Conservation (phyloP, 2,113 vertebrate species). For the Istiophorus platypterus region DNA sequence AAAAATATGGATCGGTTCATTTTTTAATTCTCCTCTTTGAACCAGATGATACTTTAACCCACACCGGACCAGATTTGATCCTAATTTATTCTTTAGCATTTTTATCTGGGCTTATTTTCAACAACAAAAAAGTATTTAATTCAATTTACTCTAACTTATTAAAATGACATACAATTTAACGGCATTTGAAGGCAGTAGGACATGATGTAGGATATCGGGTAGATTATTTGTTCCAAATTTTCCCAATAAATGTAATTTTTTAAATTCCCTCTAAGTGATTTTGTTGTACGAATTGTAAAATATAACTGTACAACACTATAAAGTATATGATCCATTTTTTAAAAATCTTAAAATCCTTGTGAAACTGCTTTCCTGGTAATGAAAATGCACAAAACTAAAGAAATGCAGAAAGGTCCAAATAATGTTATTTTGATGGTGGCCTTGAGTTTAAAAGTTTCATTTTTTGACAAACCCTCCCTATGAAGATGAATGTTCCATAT, state of each 20-base stretch:
- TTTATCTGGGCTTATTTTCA: neutral
- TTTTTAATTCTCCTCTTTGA: neutral
- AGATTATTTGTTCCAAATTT: neutral
- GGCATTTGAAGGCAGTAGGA: neutral
- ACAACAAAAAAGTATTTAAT: neutral
- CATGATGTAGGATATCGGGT: neutral
- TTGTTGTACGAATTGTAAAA: neutral
- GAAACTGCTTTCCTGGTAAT: neutral
- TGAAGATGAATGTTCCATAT: conserved; percentile 22
- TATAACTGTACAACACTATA: neutral
- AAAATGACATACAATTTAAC: neutral
- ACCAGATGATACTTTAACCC: neutral
- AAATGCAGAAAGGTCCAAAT: neutral
- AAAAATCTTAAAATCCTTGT: too few relatives aligned
- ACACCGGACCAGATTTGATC: neutral
- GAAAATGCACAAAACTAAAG: neutral
- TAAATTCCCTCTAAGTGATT: neutral
- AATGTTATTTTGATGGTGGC: neutral
- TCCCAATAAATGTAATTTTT: neutral
- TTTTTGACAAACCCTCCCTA: neutral
- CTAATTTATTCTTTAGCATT: neutral
- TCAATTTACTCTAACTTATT: neutral
- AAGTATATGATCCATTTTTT: neutral
- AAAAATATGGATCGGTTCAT: conserved; percentile 10
- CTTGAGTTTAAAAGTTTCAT: neutral